phyloP scores from a whole-genome alignment of 1,140 invertebrate species.

The Helicoverpa armigera region DNA sequence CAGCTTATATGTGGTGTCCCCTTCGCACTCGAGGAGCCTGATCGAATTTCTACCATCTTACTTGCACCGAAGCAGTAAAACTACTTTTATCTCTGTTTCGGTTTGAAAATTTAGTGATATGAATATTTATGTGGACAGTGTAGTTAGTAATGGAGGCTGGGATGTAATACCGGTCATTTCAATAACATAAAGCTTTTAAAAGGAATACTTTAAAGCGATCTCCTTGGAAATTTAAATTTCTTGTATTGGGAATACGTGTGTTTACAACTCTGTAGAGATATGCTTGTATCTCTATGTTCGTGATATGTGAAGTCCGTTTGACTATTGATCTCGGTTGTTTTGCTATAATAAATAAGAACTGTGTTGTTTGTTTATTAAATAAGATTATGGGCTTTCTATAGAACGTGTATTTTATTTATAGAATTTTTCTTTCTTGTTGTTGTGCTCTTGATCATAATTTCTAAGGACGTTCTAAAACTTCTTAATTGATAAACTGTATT shows the following conservation, averaged over 20 bases:
- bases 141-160: conserved; percentile 74
- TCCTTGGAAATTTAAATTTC: conserved; percentile 56
- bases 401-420: not conserved
- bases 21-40: conserved; percentile 72
- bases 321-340: conserved; percentile 27
- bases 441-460: not conserved
- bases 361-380: conserved; percentile 8
- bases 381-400: not conserved
- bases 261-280: conserved; percentile 43
- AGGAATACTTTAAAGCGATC: conserved; percentile 60
- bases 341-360: conserved; percentile 5
- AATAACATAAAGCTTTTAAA: conserved; percentile 73
- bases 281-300: conserved; percentile 13
- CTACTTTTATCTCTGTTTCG: conserved; percentile 83
- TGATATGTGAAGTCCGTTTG: conserved; percentile 36
- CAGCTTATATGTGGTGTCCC: conserved; percentile 58
- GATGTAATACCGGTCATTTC: conserved; percentile 75
- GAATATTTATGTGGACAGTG: conserved; percentile 80
- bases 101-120: conserved; percentile 80
- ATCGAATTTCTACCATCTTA: conserved; percentile 85
- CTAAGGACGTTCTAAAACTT: too few relatives aligned
- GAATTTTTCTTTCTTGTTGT: not conserved
- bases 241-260: conserved; percentile 48
- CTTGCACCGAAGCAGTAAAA: conserved; percentile 83
- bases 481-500: too few relatives aligned